Evolutionary conservation across 2,888 invertebrate genomes (phyloP).

Genomic region (Spicauda simplicius): DNA sequence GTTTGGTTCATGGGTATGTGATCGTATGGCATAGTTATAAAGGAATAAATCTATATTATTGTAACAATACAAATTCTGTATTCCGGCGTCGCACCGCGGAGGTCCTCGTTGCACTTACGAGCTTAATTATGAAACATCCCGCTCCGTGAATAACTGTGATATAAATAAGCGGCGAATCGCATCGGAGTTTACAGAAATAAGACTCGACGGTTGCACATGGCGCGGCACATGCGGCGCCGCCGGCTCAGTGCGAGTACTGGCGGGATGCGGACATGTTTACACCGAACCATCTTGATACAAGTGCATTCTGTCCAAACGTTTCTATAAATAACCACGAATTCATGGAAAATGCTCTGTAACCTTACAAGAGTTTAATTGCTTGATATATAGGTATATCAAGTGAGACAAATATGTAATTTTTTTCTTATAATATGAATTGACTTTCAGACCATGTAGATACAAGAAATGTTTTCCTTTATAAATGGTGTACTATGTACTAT

Average conservation of each 20-base stretch:
- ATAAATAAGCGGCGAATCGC: constrained; percentile 64
- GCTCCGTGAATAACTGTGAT: constrained; percentile 51
- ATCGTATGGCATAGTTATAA: constrained; percentile 78
- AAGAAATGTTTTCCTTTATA: too few relatives aligned
- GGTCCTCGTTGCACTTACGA: constrained; percentile 2
- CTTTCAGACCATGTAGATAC: too few relatives aligned
- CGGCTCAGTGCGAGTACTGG: constrained; percentile 34
- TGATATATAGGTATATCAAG: too few relatives aligned
- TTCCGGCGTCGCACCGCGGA: constrained; percentile 53
- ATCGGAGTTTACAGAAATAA: constrained; percentile 53
- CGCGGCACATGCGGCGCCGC: constrained; percentile 46
- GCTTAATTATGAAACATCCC: constrained; percentile 36
- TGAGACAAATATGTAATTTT: too few relatives aligned
- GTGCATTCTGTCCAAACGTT: neutral
- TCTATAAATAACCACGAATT: too few relatives aligned
- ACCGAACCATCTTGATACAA: neutral
- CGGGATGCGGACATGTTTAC: neutral
- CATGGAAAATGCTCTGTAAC: too few relatives aligned
- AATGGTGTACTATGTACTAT: too few relatives aligned
- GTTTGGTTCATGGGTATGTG: constrained; percentile 81
- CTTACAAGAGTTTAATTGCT: too few relatives aligned
- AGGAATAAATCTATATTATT: constrained; percentile 73
- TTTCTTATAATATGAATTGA: too few relatives aligned
- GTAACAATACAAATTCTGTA: constrained; percentile 64
- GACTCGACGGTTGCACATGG: constrained; percentile 39